Evolutionary conservation across 1,140 invertebrate species (phyloP), one percentile per base, ranked within the genome.

Genomic region (Caenorhabditis remanei): DNA sequence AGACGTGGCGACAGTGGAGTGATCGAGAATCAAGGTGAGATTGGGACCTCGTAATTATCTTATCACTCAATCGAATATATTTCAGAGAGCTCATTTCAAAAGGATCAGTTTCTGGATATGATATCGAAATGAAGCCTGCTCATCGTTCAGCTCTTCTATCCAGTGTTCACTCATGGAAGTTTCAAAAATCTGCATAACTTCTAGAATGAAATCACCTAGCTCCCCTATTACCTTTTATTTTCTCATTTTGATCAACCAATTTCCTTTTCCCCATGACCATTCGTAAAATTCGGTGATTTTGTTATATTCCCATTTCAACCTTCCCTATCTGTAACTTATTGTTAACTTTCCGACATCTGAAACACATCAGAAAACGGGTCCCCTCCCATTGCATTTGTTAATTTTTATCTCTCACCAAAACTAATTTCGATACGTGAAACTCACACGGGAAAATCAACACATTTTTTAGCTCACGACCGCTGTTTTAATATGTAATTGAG

Each of bases 71-170:
- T 75, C 11, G 41, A 24, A 14, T 8, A 24, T 43, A 32, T 63
- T 85, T 58, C 85, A 75, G 65, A 41, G 58, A 58, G 21, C 61
- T 85, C 13, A 41, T 40, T 48, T 84, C 82, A n/a, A 85, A 85
- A 48, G 85, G 85, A 24, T 75, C 63, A n/a, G 65, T 85, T n/a
- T 50, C 85, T 32, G 85, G 85, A n/a, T 85, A 75, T 50, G 85
- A 85, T 48, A 40, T 85, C 24, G 46, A 79, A 50, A 79, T 79
- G 71, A 79, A 79, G 14, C 71, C 71, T 16, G 46, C 71, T 24
- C 71, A 79, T 53, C 71, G 53, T 32, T 79, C 71, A 24, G 71
- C 46, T 32, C 46, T 79, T 24, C 71, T 79, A 11, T 46, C 71
- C n/a, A 79, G 71, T 50, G 46, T 79, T 14, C 71, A 79, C 14